Percentiles rank a stretch among this genome's conserved stretches.
Conservation (phyloP, 2,888 invertebrate genomes). For the Saturnia pavonia region DNA sequence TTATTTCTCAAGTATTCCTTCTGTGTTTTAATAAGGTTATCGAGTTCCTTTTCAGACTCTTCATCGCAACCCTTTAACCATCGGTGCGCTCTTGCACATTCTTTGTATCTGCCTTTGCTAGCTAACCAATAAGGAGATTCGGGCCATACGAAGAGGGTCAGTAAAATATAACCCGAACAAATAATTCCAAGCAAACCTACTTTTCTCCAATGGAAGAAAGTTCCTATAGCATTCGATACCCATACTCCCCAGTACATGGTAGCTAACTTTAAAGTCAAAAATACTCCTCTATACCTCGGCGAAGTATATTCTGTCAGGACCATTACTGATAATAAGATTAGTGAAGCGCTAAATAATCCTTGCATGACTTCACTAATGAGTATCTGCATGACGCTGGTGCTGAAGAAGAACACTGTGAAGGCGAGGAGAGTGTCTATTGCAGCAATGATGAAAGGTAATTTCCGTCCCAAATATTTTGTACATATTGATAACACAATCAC, state of each 20-base stretch:
- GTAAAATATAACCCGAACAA: constrained; percentile 30
- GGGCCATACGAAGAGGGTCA: constrained; percentile 30
- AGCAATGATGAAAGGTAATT: constrained; percentile 30
- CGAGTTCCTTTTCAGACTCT: constrained; percentile 44
- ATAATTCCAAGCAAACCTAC: constrained; percentile 37
- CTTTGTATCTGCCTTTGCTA: constrained; percentile 41
- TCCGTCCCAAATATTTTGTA: constrained; percentile 35
- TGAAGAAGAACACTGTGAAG: constrained; percentile 34
- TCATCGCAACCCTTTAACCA: constrained; percentile 45
- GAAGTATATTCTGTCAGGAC: constrained; percentile 45
- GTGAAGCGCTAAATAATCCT: constrained; percentile 39
- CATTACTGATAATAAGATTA: constrained; percentile 30
- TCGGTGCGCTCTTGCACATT: constrained; percentile 42
- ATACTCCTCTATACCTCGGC: constrained; percentile 43
- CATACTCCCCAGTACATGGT: constrained; percentile 43
- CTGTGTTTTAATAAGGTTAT: constrained; percentile 37
- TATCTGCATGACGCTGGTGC: constrained; percentile 36
- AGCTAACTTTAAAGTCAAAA: constrained; percentile 40
- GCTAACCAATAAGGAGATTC: constrained; percentile 51
- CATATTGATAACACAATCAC: constrained; percentile 35
- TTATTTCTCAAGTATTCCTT: constrained; percentile 32
- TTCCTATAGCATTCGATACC: constrained; percentile 44
- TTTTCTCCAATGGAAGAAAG: constrained; percentile 41
- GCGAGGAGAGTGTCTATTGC: constrained; percentile 28
- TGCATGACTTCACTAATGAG: constrained; percentile 37